Evolutionary conservation across 2,113 vertebrate genomes (phyloP).

Genomic region (Polypterus senegalus): DNA sequence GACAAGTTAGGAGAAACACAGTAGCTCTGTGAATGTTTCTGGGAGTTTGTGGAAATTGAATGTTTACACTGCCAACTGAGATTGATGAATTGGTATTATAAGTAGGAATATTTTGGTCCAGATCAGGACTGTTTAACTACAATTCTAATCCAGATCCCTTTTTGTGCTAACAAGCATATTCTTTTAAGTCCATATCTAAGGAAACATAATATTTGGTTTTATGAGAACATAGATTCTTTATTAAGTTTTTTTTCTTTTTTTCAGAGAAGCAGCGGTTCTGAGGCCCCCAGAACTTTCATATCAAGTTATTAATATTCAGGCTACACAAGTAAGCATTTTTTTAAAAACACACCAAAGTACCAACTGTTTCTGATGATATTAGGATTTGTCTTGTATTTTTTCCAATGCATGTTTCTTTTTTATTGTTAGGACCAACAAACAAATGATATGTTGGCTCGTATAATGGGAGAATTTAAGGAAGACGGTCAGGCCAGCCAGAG

Average conservation of each 20-base stretch:
- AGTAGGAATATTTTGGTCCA: no score
- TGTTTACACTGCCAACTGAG: no score
- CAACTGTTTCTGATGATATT: no score
- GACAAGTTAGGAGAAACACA: no score
- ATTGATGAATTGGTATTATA: no score
- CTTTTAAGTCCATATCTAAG: no score
- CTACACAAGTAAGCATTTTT: constrained; percentile 60
- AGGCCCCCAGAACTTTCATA: constrained; percentile 76
- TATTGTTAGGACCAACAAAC: constrained; percentile 63
- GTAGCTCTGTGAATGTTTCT: no score
- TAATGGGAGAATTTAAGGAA: constrained; percentile 77
- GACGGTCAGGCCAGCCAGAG: constrained; percentile 37
- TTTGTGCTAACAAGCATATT: no score
- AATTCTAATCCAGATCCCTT: no score
- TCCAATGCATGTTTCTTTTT: constrained; percentile 9
- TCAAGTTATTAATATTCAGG: constrained; percentile 81
- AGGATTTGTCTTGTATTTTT: not conserved
- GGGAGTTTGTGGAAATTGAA: no score
- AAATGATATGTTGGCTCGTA: constrained; percentile 68
- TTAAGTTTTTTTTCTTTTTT: constrained; percentile 13
- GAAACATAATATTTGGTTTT: no score
- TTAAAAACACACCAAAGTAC: not conserved
- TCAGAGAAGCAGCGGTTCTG: constrained; percentile 70
- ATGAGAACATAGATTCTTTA: not conserved
- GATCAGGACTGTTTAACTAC: no score